Evolutionary conservation across 2,113 vertebrate genomes (phyloP), one percentile per base, ranked within the genome.

Genomic region (Syngnathus floridae): DNA sequence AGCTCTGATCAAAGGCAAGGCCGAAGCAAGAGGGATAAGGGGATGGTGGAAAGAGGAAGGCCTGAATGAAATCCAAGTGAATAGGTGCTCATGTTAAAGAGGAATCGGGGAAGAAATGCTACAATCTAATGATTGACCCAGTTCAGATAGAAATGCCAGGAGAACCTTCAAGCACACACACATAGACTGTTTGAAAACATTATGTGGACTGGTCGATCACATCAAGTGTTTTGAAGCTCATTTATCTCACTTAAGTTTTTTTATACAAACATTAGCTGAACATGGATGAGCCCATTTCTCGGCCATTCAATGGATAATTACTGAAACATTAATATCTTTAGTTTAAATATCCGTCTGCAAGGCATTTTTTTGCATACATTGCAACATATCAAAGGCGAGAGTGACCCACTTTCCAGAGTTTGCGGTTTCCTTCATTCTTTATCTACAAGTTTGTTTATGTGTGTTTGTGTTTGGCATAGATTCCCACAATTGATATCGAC

Each of bases 351-450:
- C 54, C 63, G 58, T 65, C 45, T 69, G 71, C 52, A 62, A 66
- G 55, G 73, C 35, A 35, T 62, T 74, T 74, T 78, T 57, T 68
- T 77, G 61, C 76, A 72, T 75, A 70, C 70, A 77, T 51, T 46
- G 66, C 35, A 48, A 66, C 64, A 31, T 80, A 81, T 84, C 76
- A 82, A 82, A 79, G 74, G 64, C 62, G 31, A 37, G 1, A 62
- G 63, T 87, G 84, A 85, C 85, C 84, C 81, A 88, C 70, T 87
- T 88, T 82, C 52, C 40, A 65, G 35, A 79, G 65, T 79, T 84
- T 81, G 78, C 43, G 52, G 46, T 80, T 78, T 77, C 7, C 9
- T 37, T 35, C 66, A 77, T 55, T 65, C 73, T 70, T 60, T 66
- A 79, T 78, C 62, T 59, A 62, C 55, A 67, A 60, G 73, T 70